Base-by-base conservation (phyloP, 1,140 invertebrate species). In the Varroa destructor region DNA sequence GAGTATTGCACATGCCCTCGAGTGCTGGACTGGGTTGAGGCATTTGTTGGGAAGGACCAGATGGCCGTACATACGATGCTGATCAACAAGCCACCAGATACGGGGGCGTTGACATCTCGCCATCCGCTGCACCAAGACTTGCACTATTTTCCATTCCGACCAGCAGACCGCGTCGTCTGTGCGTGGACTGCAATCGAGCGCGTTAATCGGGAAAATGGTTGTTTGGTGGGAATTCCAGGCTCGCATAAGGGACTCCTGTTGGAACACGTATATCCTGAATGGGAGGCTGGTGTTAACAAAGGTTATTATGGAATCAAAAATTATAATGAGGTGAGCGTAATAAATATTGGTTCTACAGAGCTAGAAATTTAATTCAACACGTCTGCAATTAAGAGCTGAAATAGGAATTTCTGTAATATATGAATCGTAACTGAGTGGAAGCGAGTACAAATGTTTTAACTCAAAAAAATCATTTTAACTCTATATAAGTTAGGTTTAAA, bases 41-140 rank as follows among this genome's bases (percentile, higher is more conserved):
- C 84, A 76, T 87, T 96, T 76, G 86, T 86, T 64, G 91, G 90
- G 4, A 84, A 86, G 0, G 87, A 91, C 77, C 84, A 93, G 8
- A 85, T 86, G 74, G 87, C 87, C 0, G 83, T 90, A 78, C 88
- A 94, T 79, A 89, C 87, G 42, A 94, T 94, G 91, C 80, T 94
- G 5, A 93, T 94, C 73, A 92, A 92, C 76, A 94, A 94, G 78
- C 90, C 91, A 6, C 90, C 90, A 3, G 89, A 92, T 79, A 79
- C 84, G 46, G 85, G 81, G 37, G 78, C 77, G 57, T 80, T 83
- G 71, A 84, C 84, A 6, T 88, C 87, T n/a, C 79, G 84, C 42
- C 89, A 91, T 79, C 89, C 89, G 0, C 81, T 89, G 56, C 89
- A 91, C 80, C 86, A 91, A 84, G 90, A 92, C 78, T 79, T 92